Conservation (phyloP, 2,797 vertebrate species). For the Ptychadena robeensis region DNA sequence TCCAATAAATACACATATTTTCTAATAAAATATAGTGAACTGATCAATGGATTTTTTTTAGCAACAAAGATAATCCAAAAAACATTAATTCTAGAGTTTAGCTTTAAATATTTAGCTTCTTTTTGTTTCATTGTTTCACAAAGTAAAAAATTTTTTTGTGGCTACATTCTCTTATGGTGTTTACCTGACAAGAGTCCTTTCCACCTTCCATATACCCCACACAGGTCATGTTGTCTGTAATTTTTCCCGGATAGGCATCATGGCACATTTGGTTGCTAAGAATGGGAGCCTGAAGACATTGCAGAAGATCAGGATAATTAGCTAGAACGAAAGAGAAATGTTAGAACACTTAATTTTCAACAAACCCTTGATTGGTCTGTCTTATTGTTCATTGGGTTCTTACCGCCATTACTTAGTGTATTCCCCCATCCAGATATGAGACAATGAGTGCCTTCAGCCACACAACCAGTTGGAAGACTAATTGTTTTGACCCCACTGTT, state of each 20-base stretch:
- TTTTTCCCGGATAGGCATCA: constrained; percentile 71
- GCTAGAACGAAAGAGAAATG: constrained; percentile 62
- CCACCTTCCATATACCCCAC: constrained; percentile 77
- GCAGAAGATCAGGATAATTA: constrained; percentile 76
- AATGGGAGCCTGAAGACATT: constrained; percentile 76
- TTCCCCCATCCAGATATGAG: constrained; percentile 70
- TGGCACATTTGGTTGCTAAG: constrained; percentile 70
- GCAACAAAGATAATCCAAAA: too few relatives aligned
- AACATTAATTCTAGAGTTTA: not conserved
- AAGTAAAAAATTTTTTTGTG: too few relatives aligned
- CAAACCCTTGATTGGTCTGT: not conserved
- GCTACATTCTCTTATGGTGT: not conserved
- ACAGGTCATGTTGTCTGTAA: constrained; percentile 77
- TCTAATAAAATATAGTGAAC: too few relatives aligned
- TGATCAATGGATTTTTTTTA: too few relatives aligned
- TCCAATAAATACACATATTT: too few relatives aligned
- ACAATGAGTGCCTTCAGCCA: constrained; percentile 50
- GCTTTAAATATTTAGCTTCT: not conserved
- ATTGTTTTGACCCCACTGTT: constrained; percentile 39
- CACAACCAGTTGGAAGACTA: constrained; percentile 61
- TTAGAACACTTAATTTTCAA: too few relatives aligned
- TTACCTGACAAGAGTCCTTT: constrained; percentile 79
- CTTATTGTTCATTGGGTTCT: constrained; percentile 29
- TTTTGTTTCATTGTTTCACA: not conserved
- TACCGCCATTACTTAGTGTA: constrained; percentile 54